Evolutionary conservation across 1,140 invertebrate genomes (phyloP).

Genomic region (Diorhabda sublineata): DNA sequence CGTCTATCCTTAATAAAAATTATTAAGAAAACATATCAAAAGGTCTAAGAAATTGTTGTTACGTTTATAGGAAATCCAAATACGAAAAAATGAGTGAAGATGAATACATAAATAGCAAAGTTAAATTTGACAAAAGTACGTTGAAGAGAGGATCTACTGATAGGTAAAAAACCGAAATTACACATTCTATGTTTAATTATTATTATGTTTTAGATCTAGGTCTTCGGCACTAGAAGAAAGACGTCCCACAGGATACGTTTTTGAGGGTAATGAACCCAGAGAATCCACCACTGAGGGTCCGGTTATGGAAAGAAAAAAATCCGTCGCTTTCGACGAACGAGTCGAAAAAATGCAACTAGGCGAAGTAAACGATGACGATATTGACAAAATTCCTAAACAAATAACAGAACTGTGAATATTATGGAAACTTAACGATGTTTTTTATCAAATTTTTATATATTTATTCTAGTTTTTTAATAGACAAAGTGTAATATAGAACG

Average conservation of each 20-base stretch:
- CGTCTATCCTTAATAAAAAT: too few relatives aligned
- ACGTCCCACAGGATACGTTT: constrained; percentile 25
- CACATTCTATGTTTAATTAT: background rate
- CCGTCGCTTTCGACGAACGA: constrained; percentile 39
- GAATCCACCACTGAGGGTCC: constrained; percentile 7
- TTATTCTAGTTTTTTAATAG: background rate
- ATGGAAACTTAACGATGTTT: background rate
- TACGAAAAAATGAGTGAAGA: constrained; percentile 10
- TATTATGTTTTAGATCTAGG: constrained; percentile 5
- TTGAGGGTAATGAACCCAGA: constrained; percentile 11
- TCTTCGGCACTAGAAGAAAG: constrained; percentile 19
- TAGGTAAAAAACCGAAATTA: background rate
- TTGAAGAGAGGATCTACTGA: background rate
- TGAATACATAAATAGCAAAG: background rate
- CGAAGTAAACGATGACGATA: constrained; percentile 32
- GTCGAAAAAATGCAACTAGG: constrained; percentile 41
- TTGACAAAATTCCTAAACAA: constrained; percentile 19
- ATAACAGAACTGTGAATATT: background rate
- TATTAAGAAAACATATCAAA: too few relatives aligned
- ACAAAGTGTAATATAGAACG: background rate
- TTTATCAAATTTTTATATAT: background rate
- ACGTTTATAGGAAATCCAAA: constrained; percentile 2
- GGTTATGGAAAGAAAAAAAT: constrained; percentile 34
- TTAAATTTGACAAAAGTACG: background rate
- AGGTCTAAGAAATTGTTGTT: too few relatives aligned